Evolutionary conservation across 2,888 invertebrate genomes (phyloP), one percentile per base, ranked within the genome.

Genomic region (Tigriopus californicus): DNA sequence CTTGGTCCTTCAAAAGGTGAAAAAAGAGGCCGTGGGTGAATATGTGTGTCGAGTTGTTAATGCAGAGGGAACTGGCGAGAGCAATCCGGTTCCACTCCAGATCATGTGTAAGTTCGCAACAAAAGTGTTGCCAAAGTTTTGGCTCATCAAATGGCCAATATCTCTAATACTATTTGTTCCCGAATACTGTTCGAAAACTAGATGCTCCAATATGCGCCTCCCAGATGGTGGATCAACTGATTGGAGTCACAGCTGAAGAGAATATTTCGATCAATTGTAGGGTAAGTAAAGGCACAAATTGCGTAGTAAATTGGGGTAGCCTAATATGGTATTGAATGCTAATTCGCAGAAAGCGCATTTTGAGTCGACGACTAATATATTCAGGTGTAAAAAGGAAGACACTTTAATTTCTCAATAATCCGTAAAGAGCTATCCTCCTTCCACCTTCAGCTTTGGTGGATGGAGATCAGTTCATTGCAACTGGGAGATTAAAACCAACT

Each of bases 11-110:
- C 63, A 61, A 15, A 49, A 59, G 8, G 53, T 63, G 20, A 58
- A 49, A 15, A 47, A 53, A 2, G 33, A 44, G 13, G 25, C 57
- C 20, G 54, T 49, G 20, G 63, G 63, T 20, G 51, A 61, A 18
- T 63, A 63, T 53, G 46, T 48, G 13, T 63, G 63, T 44, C 44
- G 52, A 24, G 62, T 60, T 10, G 54, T 62, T 47, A 62, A 62
- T 41, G 47, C 60, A 15, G 60, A 61, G 25, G 62, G 62, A 5
- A 60, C 56, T 46, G 62, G 62, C 15, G 52, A 46, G 48, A 62
- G 61, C 54, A 58, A 53, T 22, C 47, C 58, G 5, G 61, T 62
- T 13, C 40, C 48, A 2, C 56, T 62, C 4, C 58, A 60, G 33
- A 60, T 62, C 24, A 58, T 58, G 57, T 62, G 62, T 62, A 54